Conservation (phyloP, 2,113 vertebrate genomes). For the Pygathrix nemaeus region DNA sequence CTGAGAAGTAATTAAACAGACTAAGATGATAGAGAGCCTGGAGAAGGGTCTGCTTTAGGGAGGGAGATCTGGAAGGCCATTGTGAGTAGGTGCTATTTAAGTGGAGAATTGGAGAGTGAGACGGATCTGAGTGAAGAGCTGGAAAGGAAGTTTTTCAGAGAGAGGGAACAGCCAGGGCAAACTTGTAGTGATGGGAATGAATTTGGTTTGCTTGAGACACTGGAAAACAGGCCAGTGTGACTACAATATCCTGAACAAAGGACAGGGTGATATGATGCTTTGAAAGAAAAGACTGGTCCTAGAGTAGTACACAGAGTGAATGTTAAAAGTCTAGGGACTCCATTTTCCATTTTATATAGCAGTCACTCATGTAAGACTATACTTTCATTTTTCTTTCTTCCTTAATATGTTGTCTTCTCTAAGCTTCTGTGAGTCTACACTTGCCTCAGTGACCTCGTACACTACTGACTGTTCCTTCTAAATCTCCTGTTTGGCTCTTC, state of each 20-base stretch:
- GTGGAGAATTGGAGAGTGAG: neutral
- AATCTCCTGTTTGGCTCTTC: neutral
- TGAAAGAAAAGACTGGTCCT: neutral
- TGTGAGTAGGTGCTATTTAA: neutral
- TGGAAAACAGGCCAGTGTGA: neutral
- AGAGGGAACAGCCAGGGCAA: neutral
- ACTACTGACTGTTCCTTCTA: neutral
- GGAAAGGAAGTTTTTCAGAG: neutral
- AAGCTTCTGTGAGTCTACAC: neutral
- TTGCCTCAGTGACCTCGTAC: neutral
- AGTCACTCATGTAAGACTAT: neutral
- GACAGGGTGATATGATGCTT: neutral
- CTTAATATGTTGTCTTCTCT: neutral
- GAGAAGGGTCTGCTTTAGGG: neutral
- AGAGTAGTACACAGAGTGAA: neutral
- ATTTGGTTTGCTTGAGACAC: neutral
- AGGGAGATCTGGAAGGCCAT: neutral
- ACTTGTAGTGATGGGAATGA: neutral
- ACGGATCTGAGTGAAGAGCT: neutral
- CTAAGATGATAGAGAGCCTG: neutral
- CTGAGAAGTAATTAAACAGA: neutral
- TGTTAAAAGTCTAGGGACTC: neutral
- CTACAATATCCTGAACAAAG: neutral
- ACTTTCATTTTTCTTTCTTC: neutral
- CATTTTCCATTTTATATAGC: neutral